These are phyloP conservation scores for Nettapus auritus DNA, from an alignment of 2,113 vertebrate genomes.

Conservation along the genomic window DNA sequence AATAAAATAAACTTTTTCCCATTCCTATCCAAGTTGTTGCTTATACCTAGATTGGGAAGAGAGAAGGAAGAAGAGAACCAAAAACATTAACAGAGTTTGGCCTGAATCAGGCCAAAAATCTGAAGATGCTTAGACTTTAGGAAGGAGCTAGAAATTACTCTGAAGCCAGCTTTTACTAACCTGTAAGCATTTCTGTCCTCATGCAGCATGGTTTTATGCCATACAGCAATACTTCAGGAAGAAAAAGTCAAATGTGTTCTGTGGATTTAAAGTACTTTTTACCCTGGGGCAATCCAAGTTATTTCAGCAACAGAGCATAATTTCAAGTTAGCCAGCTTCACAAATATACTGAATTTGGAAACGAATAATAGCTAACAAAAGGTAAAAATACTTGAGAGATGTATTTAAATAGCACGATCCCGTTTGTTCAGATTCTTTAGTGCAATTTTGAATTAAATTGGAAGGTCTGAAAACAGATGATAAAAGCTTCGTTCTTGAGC, in stretches of 20 bases:
- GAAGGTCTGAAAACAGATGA: not conserved
- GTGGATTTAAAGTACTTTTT: not conserved
- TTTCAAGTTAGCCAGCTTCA: not conserved
- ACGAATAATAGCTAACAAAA: not conserved
- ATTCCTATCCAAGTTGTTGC: not conserved
- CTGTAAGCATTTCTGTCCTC: not conserved
- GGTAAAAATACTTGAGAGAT: not conserved
- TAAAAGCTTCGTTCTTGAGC: not conserved
- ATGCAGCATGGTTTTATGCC: not conserved
- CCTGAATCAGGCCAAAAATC: not conserved
- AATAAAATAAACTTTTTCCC: not conserved
- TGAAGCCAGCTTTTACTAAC: not conserved
- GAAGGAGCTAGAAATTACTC: not conserved
- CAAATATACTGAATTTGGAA: not conserved
- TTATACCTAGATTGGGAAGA: not conserved
- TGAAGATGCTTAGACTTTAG: not conserved
- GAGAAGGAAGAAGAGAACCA: not conserved
- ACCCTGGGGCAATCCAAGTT: not conserved
- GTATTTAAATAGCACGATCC: not conserved
- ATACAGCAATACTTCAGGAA: not conserved
- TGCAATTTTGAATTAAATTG: not conserved
- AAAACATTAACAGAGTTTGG: not conserved
- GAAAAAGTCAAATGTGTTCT: not conserved
- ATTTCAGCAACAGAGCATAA: not conserved
- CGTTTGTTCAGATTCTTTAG: not conserved